Evolutionary conservation across 2,888 invertebrate species (phyloP), one percentile per base, ranked within the genome.

Genomic region (Ophion ellenae): DNA sequence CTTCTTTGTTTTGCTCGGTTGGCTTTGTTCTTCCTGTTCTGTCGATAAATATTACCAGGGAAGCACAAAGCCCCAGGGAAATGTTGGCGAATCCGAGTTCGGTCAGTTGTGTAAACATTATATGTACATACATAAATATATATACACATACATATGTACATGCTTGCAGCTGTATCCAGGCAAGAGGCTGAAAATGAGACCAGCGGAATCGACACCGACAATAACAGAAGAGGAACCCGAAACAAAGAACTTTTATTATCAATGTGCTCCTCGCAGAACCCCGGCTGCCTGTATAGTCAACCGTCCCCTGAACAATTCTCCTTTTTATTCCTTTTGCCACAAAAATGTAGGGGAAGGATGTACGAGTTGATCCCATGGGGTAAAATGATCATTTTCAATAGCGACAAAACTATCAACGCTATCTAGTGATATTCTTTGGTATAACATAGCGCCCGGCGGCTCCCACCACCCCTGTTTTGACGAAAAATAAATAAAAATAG

Each of bases 181-280:
- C 61, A 67, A 53, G 57, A 32, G 59, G 63, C 45, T 64, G 78
- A 85, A 40, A 40, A 40, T 9, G 11, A 69, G 75, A 83, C 83
- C 78, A 83, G 74, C 83, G 84, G 83, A 67, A 79, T 81, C 76
- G 76, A 78, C 69, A 79, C 67, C 57, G 80, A 76, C 79, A 86
- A 82, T 78, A 69, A 61, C 28, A 11, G 40, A 76, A 9, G 40
- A 40, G 40, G 9, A 40, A 40, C 57, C 28, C 66, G 64, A 47
- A 83, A 78, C 73, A 77, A 77, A 81, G 36, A 69, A 61, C 63
- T 69, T 86, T 64, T 57, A 79, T 75, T 75, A 71, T 74, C 71
- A 66, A 81, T 77, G 81, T 61, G 57, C 45, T 28, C 14, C 64
- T 61, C 32, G 71, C 66, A 47, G 59, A 40, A 63, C 66, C 24